Percentiles rank a stretch among this genome's conserved stretches.
Evolutionary conservation across 2,888 invertebrate genomes (phyloP).

Genomic region (Lochmaea crataegi): DNA sequence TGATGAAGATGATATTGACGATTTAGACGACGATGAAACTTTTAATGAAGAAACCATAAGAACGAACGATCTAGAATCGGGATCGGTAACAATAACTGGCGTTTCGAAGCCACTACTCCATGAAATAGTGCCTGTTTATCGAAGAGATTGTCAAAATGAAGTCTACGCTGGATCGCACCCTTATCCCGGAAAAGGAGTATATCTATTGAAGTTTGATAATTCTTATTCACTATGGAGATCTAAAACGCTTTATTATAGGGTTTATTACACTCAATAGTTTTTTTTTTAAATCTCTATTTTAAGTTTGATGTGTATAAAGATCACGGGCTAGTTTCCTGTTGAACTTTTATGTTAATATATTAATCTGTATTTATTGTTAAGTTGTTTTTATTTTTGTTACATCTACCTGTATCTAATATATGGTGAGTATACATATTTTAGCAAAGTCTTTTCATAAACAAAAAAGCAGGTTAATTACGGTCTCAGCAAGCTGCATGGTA

Average conservation of each 20-base stretch:
- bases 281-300: constrained; percentile 13
- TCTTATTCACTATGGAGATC: constrained; percentile 99
- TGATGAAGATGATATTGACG: constrained; percentile 88
- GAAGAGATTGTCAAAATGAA: constrained; percentile 96
- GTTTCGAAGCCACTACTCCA: constrained; percentile 73
- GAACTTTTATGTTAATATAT: constrained; percentile 24
- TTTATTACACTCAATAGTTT: constrained; percentile 87
- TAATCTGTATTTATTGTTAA: constrained; percentile 18
- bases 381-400: not conserved
- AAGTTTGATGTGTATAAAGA: constrained; percentile 26
- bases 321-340: constrained; percentile 15
- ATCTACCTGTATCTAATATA: not conserved
- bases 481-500: too few relatives aligned
- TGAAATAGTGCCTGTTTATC: constrained; percentile 93
- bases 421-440: too few relatives aligned
- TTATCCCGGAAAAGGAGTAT: constrained; percentile 97
- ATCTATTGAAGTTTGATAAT: constrained; percentile 98
- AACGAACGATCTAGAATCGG: constrained; percentile 73
- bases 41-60: constrained; percentile 66
- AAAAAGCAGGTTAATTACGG: too few relatives aligned
- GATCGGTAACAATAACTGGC: constrained; percentile 55
- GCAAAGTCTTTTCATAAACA: too few relatives aligned
- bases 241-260: constrained; percentile 98
- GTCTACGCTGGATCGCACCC: constrained; percentile 98
- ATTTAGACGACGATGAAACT: constrained; percentile 69